phyloP scores from a whole-genome alignment of 2,113 vertebrate genomes.

The Phalacrocorax brasilianus region DNA sequence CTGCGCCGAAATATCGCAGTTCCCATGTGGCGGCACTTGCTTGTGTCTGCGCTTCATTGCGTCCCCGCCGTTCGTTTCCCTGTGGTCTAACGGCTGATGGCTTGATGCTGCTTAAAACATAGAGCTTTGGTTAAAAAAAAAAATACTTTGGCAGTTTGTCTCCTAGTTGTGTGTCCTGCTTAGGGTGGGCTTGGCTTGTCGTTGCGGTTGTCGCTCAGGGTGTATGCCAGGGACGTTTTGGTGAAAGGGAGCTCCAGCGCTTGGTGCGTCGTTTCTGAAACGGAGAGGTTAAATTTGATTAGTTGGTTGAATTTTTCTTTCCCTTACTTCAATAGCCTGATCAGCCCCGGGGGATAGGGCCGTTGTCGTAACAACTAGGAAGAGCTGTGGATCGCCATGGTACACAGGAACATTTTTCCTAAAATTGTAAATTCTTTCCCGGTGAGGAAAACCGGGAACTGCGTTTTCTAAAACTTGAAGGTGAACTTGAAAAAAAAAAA shows the following conservation, averaged over 20 bases:
- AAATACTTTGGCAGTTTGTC: not conserved
- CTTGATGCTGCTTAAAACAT: not conserved
- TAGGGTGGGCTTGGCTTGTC: not conserved
- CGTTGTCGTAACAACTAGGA: not conserved
- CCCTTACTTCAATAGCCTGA: not conserved
- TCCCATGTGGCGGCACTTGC: fast-evolving
- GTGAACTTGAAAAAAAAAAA: not conserved
- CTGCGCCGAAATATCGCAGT: fast-evolving
- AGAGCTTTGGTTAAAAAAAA: not conserved
- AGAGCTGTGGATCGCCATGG: not conserved
- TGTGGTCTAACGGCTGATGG: not conserved
- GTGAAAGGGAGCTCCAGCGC: not conserved
- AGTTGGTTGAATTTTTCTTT: not conserved
- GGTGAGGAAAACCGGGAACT: not conserved
- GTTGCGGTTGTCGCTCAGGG: not conserved
- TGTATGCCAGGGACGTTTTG: not conserved
- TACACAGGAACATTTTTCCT: not conserved
- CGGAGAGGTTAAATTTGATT: not conserved
- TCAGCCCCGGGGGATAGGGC: not conserved
- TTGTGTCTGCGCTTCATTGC: not conserved
- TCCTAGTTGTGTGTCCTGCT: not conserved
- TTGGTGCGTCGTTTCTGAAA: not conserved
- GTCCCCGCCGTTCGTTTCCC: not conserved
- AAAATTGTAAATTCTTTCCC: not conserved
- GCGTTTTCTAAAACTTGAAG: not conserved